Evolutionary conservation across 2,888 invertebrate species (phyloP), one percentile per base, ranked within the genome.

Genomic region (Callyntrura guangdongensis): DNA sequence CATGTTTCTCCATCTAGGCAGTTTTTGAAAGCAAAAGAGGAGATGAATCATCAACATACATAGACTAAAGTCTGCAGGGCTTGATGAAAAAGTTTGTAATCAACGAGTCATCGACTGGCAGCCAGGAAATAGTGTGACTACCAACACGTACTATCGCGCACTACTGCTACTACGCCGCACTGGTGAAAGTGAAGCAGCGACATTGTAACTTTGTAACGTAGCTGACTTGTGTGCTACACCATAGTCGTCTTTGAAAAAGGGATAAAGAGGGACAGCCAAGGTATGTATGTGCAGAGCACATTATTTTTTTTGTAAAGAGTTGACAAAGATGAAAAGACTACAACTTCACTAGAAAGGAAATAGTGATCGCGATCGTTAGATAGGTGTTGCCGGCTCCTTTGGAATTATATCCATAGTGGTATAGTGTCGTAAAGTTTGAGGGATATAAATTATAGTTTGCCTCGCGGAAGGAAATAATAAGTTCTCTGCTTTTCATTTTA

Each of bases 381-480:
- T 49, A 74, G 47, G 47, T 49, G 56, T n/a, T 56, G 56, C 25
- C 22, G 49, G 20, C 12, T 47, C 17, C 77, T 27, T 47, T 22
- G 77, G 59, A n/a, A 12, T 11, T 2, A 12, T 22, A 25, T 22
- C 2, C 47, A 27, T 12, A n/a, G 36, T 36, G 36, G 36, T 36
- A 36, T 36, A 6, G 36, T 36, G 36, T 36, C 36, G 36, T 36
- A 36, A 36, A 36, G 36, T 36, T 36, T 36, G 36, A n/a, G n/a
- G 20, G 36, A 36, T 81, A 81, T 45, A 25, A 83, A 59, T 49
- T 67, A 22, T 67, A 67, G 47, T 49, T 83, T 67, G 25, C 83
- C 45, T 82, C 17, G 64, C 64, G 82, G 82, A 82, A 82, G 47
- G 64, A 82, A 82, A 82, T 82, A 61, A 82, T 82, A 82, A 81